Base-by-base conservation (phyloP, 2,113 vertebrate species). In the Phocoena phocoena region DNA sequence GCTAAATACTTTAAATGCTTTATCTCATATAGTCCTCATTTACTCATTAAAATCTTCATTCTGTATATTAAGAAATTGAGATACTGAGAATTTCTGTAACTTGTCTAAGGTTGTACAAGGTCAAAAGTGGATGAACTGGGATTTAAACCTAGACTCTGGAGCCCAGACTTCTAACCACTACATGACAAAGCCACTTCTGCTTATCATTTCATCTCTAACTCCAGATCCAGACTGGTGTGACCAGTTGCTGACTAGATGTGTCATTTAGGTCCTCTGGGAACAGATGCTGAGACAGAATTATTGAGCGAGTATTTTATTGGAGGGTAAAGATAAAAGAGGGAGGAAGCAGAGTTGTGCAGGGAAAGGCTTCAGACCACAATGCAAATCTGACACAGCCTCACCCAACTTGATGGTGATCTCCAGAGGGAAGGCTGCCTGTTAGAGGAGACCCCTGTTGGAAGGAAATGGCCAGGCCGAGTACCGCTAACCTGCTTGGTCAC, bases 11-110 rank as follows among this genome's bases (percentile, higher is more conserved):
- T 80, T 76, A 62, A 82, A 18, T 76, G 1, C 14, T 15, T 74
- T 81, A 21, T 79, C 31, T 74, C 14, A 10, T 50, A 18, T 63
- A 41, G 26, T 85, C 63, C 11, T 89, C 8, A 25, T 2, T 88
- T 80, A 41, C 4, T 85, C 33, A 36, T 41, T 50, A 68, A 82
- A 63, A 80, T 70, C 53, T 25, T 11, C 21, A 73, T 67, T 58
- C 25, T 93, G 23, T 47, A 60, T 47, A 33, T 62, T 85, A 87
- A 87, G 81, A 88, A 83, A 70, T 71, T 38, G 62, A 84, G 38
- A 50, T 50, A 33, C 25, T 53, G 23, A 80, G 31, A 88, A 81
- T 20, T 10, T 47, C 31, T 36, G 21, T 47, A 71, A 33, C 23
- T 84, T 86, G 11, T 62, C 12, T 74, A 31, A 65, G 65, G 31